Evolutionary conservation across 2,113 vertebrate species (phyloP), one percentile per base, ranked within the genome.

Genomic region (Pandion haliaetus): DNA sequence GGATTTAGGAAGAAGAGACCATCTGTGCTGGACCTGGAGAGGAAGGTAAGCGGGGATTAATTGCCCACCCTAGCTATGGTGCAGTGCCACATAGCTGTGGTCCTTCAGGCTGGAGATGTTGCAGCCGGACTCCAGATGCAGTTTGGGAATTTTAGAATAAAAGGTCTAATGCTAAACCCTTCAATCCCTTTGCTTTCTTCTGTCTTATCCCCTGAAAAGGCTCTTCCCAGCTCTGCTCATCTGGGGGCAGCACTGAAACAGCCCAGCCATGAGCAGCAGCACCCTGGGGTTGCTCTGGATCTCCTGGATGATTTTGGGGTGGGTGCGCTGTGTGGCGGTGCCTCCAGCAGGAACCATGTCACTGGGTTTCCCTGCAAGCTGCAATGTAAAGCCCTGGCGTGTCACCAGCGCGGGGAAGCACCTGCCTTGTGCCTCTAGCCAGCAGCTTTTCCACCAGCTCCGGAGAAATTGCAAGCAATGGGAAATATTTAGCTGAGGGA

Each of bases 321-420:
- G 62, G 28, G 45, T 61, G 50, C 2, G 5, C 31, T 25, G 36
- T 0, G 0, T 57, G 77, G 5, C 8, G 3, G 32, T 34, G 40
- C 34, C 55, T 82, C 62, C 4, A 0, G 0, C 4, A 1, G 14
- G 23, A 29, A 24, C 54, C 3, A 1, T 18, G 31, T 40, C 31
- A 0, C 67, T 44, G 54, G 50, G 23, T 8, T 36, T 28, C 57
- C 55, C 44, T 1, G 0, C 0, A 44, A 34, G 8, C 19, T 17
- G 26, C 12, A 1, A 2, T 17, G 12, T 52, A 28, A 11, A 69
- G 29, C 36, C 15, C 50, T 1, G 1, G 5, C 0, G 1, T 63
- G 77, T 42, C 15, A 23, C 44, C 14, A 25, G 31, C 1, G 0
- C 0, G 1, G 42, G 32, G 18, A 80, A 0, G 1, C 6, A 20